Percentiles rank a stretch among this genome's conserved stretches.
phyloP scores from a whole-genome alignment of 2,888 invertebrate genomes.

The Hemicrepidius hirtus region DNA sequence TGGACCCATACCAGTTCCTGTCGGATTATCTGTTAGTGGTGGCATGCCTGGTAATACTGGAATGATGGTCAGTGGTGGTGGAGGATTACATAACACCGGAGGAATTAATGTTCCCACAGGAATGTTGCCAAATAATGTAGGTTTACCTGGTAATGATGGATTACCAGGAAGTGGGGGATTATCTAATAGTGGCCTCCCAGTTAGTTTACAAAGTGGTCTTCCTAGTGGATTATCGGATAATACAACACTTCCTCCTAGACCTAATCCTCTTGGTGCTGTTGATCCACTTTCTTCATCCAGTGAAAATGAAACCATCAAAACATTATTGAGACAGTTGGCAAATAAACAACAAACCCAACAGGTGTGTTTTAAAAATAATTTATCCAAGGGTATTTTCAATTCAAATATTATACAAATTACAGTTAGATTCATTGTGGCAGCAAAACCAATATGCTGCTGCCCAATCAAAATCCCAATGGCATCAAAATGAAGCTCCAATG shows the following conservation, averaged over 20 bases:
- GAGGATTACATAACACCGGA: slow-evolving; percentile 23
- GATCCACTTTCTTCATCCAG: slow-evolving; percentile 48
- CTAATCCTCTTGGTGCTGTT: slow-evolving; percentile 60
- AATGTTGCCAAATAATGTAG: slow-evolving; percentile 32
- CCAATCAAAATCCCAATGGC: slow-evolving; percentile 56
- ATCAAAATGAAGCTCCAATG: slow-evolving; percentile 61
- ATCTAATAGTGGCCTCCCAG: slow-evolving; percentile 37
- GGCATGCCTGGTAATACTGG: slow-evolving; percentile 31
- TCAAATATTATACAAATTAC: slow-evolving; percentile 41
- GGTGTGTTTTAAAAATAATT: slow-evolving; percentile 29
- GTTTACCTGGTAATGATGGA: slow-evolving; percentile 40
- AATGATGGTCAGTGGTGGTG: slow-evolving; percentile 30
- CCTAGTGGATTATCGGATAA: slow-evolving; percentile 40
- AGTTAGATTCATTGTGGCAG: slow-evolving; percentile 67
- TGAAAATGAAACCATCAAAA: slow-evolving; percentile 73
- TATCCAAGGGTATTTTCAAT: slow-evolving; percentile 31
- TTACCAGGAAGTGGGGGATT: slow-evolving; percentile 39
- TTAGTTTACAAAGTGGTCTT: slow-evolving; percentile 48
- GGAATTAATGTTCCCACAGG: slow-evolving; percentile 34
- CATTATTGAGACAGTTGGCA: slow-evolving; percentile 73
- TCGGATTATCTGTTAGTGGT: slow-evolving; percentile 41
- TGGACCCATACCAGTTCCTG: slow-evolving; percentile 32
- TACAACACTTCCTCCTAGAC: slow-evolving; percentile 55
- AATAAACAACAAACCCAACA: slow-evolving; percentile 59
- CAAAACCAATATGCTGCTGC: slow-evolving; percentile 65